These are phyloP conservation scores for Pseudotriccus pelzelni DNA, from an alignment of 2,797 vertebrate species.

Conservation along the genomic window DNA sequence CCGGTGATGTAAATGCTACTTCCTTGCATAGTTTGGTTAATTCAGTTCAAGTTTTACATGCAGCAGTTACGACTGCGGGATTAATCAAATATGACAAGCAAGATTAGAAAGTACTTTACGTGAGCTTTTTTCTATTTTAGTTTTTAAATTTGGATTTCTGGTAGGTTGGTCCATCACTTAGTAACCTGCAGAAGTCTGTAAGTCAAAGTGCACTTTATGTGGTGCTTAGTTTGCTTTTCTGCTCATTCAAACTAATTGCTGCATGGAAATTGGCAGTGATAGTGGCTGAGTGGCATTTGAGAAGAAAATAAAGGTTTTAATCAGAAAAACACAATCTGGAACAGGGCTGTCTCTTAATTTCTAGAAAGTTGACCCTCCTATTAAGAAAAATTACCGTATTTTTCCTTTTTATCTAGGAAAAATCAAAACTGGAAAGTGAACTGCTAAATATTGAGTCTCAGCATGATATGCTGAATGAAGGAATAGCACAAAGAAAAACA, in stretches of 20 bases:
- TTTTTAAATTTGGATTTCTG: not conserved
- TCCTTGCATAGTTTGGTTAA: not conserved
- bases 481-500: slow-evolving; percentile 72
- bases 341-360: not conserved
- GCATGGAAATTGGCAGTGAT: not conserved
- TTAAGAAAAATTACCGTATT: not conserved
- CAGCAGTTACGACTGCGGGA: not conserved
- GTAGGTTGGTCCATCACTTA: not conserved
- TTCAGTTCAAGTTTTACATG: not conserved
- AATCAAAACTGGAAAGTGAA: slow-evolving; percentile 88
- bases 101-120: not conserved
- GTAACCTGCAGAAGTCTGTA: not conserved
- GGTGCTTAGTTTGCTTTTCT: not conserved
- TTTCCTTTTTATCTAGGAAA: slow-evolving; percentile 80
- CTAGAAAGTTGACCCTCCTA: not conserved
- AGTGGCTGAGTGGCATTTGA: not conserved
- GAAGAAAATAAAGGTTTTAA: not conserved
- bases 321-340: not conserved
- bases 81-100: not conserved
- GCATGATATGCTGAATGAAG: slow-evolving; percentile 79
- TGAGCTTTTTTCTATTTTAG: not conserved
- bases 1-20: not conserved
- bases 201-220: not conserved
- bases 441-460: slow-evolving; percentile 83
- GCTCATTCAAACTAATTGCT: not conserved